These are phyloP conservation scores for Nymphalis urticae DNA, from an alignment of 2,888 invertebrate species.

Conservation along the genomic window DNA sequence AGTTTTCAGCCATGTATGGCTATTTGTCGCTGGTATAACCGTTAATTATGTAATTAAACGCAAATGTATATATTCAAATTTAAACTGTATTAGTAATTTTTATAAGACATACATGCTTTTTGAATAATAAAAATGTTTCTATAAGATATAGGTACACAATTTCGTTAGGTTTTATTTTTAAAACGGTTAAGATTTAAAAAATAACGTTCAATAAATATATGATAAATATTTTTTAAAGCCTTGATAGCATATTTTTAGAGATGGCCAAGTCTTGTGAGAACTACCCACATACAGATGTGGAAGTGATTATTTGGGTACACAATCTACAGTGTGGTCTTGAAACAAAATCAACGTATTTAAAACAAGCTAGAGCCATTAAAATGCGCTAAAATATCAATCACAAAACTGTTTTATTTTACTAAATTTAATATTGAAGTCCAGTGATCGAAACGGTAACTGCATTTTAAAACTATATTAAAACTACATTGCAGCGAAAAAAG, in stretches of 20 bases:
- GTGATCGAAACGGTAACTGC: background rate
- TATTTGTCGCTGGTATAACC: background rate
- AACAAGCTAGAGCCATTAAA: background rate
- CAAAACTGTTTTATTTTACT: background rate
- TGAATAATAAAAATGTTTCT: background rate
- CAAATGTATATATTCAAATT: background rate
- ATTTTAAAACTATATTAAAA: background rate
- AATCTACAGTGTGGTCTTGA: background rate
- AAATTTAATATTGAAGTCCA: background rate
- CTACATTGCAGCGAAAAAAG: background rate
- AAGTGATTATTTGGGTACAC: background rate
- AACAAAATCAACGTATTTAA: background rate
- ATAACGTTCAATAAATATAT: background rate
- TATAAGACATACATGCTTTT: background rate
- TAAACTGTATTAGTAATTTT: background rate
- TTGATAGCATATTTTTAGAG: background rate
- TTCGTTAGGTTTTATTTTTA: too few relatives aligned
- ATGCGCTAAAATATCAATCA: background rate
- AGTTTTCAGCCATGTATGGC: too few relatives aligned
- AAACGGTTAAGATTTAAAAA: too few relatives aligned
- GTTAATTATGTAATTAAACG: too few relatives aligned
- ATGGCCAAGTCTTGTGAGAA: background rate
- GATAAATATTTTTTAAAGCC: background rate
- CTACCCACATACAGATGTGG: constrained; percentile 2
- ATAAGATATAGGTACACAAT: background rate